phyloP scores from a whole-genome alignment of 2,113 vertebrate genomes.

The Forbesichthys papilliferus region DNA sequence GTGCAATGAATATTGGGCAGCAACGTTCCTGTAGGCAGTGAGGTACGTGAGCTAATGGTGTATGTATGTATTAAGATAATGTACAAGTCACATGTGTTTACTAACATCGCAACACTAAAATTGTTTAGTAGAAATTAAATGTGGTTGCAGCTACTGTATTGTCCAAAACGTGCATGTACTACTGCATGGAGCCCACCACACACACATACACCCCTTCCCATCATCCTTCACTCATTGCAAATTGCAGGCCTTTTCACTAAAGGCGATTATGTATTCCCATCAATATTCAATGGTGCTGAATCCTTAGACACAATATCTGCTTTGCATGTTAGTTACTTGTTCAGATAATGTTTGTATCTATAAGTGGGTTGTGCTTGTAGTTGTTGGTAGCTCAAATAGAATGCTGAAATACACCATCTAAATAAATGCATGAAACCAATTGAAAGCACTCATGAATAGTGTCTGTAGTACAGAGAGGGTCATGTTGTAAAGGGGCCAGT shows the following conservation, averaged over 20 bases:
- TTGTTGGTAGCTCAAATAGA: background rate
- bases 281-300: slow-evolving; percentile 3
- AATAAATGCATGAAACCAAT: background rate
- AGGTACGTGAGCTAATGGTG: no score
- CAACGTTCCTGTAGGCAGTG: no score
- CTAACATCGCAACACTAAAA: no score
- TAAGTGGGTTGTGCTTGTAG: background rate
- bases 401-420: no score
- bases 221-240: slow-evolving; percentile 21
- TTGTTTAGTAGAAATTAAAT: no score
- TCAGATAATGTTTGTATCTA: background rate
- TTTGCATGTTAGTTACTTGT: slow-evolving; percentile 35
- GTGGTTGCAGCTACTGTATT: slow-evolving; percentile 14
- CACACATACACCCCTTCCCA: slow-evolving; percentile 24
- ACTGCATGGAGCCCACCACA: slow-evolving; percentile 36
- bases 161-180: slow-evolving; percentile 34
- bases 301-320: background rate
- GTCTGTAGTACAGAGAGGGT: slow-evolving; percentile 1
- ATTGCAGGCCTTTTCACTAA: slow-evolving; percentile 14
- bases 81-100: no score
- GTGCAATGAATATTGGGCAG: no score
- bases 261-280: slow-evolving; percentile 2
- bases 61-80: no score
- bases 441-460: background rate
- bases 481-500: slow-evolving; percentile 13